phyloP scores from a whole-genome alignment of 2,797 vertebrate genomes.

The Steatocranus sp. region DNA sequence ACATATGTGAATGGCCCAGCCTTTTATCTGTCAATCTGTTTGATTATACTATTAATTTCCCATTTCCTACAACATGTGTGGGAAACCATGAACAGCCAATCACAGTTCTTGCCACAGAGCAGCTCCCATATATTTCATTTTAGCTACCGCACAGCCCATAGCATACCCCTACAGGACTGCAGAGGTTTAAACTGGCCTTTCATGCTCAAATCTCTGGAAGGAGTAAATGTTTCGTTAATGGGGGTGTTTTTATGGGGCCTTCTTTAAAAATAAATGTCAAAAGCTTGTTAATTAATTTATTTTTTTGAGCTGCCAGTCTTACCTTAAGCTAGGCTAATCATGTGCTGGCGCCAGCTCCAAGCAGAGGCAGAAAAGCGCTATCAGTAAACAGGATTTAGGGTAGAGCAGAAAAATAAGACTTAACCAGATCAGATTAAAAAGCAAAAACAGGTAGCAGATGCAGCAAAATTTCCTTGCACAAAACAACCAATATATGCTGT shows the following conservation, averaged over 20 bases:
- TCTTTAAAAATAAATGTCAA: neutral
- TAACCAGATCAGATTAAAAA: constrained; percentile 22
- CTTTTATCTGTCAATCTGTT: neutral
- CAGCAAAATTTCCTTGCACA: constrained; percentile 12
- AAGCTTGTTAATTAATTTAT: neutral
- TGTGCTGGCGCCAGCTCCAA: neutral
- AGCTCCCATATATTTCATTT: neutral
- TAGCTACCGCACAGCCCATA: neutral
- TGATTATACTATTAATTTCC: neutral
- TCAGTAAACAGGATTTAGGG: neutral
- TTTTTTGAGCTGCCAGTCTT: neutral
- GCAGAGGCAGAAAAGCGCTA: neutral
- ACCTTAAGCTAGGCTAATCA: neutral
- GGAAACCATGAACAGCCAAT: neutral
- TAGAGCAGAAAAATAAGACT: neutral
- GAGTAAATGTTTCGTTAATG: neutral
- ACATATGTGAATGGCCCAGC: neutral
- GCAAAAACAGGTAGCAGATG: constrained; percentile 34
- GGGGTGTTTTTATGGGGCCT: neutral
- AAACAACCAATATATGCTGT: constrained; percentile 4
- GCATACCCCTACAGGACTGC: neutral
- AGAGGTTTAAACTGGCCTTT: neutral
- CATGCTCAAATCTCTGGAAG: neutral
- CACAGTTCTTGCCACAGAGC: neutral
- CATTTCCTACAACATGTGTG: neutral